Base-by-base conservation (phyloP, 37 sponge, comb jelly and placozoan genomes). In the Ephydatia muelleri region DNA sequence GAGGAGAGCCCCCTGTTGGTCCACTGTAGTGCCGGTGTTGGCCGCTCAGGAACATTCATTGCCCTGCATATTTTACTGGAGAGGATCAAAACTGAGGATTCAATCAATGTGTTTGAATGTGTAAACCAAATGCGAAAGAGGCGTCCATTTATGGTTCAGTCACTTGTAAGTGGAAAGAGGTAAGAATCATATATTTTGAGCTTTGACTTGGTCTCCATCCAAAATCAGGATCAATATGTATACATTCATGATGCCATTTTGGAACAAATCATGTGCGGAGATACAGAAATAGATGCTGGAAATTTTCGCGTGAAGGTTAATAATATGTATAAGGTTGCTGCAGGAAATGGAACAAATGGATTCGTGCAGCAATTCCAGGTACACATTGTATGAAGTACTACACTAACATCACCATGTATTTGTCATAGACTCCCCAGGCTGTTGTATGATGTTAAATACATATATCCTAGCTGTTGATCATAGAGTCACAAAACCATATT, bases 221-320 rank as follows among this genome's bases (percentile, higher is more conserved):
- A n/a, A n/a, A n/a, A n/a, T 22, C 19, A 92, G 93, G 89, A 73
- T 19, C 93, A 92, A 79, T 92, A 90, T 64, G 68, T 92, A 49
- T 92, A 90, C 81, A 83, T 88, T 64, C 90, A 92, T 75, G 93
- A 92, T 85, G 89, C 93, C 57, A 67, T 92, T 38, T 78, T 80
- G 38, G 93, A 92, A 79, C 43, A 75, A 29, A 85, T 90, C 13
- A 85, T 75, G 40, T 91, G 93, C 70, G 89, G 89, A 22, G 86
- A 90, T 57, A 92, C 93, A 29, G 70, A 80, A 48, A 79, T 88
- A 32, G 68, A 65, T 27, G 71, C 80, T 28, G 32, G 49, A 36
- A 82, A 77, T 37, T 22, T 88, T 27, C 77, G 84, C 39, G 83
- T 65, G 26, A 74, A 68, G 66, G 84, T 91, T 3, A 83, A 84